Evolutionary conservation across 1,140 invertebrate genomes (phyloP), one percentile per base, ranked within the genome.

Genomic region (Drosophila ironensis): DNA sequence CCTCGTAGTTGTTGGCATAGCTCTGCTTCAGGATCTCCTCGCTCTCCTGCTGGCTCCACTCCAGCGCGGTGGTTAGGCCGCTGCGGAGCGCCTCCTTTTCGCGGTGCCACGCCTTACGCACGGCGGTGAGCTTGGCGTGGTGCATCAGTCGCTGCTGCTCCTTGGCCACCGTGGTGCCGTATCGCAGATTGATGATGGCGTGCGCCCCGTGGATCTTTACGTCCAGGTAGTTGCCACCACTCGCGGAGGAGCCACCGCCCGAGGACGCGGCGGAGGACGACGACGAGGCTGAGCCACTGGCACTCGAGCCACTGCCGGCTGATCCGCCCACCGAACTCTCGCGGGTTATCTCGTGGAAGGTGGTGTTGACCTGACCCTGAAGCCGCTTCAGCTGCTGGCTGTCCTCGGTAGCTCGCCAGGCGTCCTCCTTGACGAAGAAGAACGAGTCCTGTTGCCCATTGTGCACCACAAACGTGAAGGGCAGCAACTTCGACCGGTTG

Each of bases 341-440:
- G 28, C 93, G 93, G 0, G 91, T 90, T 2, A 93, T 93, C 80
- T 97, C 96, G 87, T 98, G 96, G 92, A 97, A 96, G 1, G 97
- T 98, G 7, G 97, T 96, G 90, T 98, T 98, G 11, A 98, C 94
- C 89, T 97, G 95, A 5, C 96, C 95, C 69, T 97, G 96, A 52
- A 97, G 92, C 11, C 96, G 92, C 90, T 97, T 96, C 54, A 99
- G 90, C 72, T 97, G 96, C 47, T 94, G 95, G 60, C 95, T 93
- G 88, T 99, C 97, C 73, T 97, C 95, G 30, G 94, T 94, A 0
- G 96, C 96, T 25, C 96, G 93, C 94, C 96, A 96, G 0, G 94
- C 94, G 57, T 97, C 95, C 77, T 97, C 95, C 89, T 99, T 98
- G 0, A 98, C 96, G 88, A 99, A 98, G 90, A 97, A 98, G 90